Base-by-base conservation (phyloP, 2,113 vertebrate genomes). In the Oncorhynchus kisutch region DNA sequence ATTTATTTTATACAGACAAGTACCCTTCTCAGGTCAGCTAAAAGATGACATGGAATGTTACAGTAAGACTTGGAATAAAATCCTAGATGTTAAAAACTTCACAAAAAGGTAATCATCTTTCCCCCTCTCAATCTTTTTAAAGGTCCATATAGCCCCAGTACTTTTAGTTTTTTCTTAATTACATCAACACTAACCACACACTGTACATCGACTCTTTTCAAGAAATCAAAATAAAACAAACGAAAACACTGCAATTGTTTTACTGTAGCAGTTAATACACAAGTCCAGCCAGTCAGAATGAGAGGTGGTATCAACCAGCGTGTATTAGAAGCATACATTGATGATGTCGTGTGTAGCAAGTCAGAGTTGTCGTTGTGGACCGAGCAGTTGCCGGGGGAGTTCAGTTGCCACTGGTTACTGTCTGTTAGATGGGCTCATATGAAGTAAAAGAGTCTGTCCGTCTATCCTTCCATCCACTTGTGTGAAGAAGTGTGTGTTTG, bases 11-110 rank as follows among this genome's bases (percentile, higher is more conserved):
- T 91, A 96, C 94, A 91, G 89, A 96, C 93, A 94, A 92, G 89
- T 94, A 94, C 92, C 95, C 93, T 95, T 95, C 94, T 95, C 93
- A 94, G 92, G 95, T 94, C 95, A 94, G 94, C 93, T 94, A 94
- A 93, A 54, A 95, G 93, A 96, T 95, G 95, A 95, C 94, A 95
- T 97, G 97, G 98, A 99, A 99, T 99, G 98, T 99, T 96, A 96
- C 94, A 97, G 95, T 95, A 95, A 94, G 93, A 94, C 78, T 84
- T 80, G 94, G 96, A 95, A 97, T 96, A 98, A 98, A 97, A 96
- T 94, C 92, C 92, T 95, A 93, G 95, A 90, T 84, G 93, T 93
- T 89, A 87, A 90, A 95, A 94, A 94, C 94, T 93, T 80, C 93
- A 92, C 91, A 94, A 95, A 95, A 96, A 95, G 94, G 93, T 87